Base-by-base conservation (phyloP, 2,797 vertebrate species). In the Melanogrammus aeglefinus region DNA sequence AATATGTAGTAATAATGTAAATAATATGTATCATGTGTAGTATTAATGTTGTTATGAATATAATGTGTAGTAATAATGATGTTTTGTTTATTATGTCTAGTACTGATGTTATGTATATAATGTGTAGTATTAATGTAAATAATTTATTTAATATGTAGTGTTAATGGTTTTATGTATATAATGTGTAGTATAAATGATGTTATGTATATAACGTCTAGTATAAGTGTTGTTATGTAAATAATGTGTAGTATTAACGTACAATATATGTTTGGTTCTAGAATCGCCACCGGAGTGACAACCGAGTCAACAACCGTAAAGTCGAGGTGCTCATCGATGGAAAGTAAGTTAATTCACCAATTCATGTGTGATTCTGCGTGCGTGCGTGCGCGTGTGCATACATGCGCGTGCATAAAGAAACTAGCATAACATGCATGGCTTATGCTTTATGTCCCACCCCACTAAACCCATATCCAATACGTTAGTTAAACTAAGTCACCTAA, bases 261-360 rank as follows among this genome's bases (percentile, higher is more conserved):
- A 27, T 27, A 69, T 69, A 24, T 69, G 63, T 69, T 69, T 2
- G 63, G 24, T 75, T 90, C n/a, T 89, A 98, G 97, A 94, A 96
- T 90, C 96, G 97, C 21, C 96, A 98, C 87, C 91, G 87, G 89
- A 99, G 92, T 0, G 98, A 99, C 92, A 95, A 96, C 39, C 95
- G 95, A 0, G 96, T 99, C 86, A 99, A 99, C 93, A 98, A 97
- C 91, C 94, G 96, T 63, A 95, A 95, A 31, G 97, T 96, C 41
- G 90, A 96, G 83, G 94, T 97, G 74, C 94, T 99, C 39, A 93
- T 94, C 35, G 93, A 96, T 77, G 94, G 95, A 91, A 95, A 94
- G 97, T 99, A 92, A 95, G 97, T 94, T 18, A 38, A 16, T 70
- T 2, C 51, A 4, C 6, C 16, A 7, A 14, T 73, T 14, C 21